Evolutionary conservation across 2,797 vertebrate genomes (phyloP), one percentile per base, ranked within the genome.

Genomic region (Sorex maritimensis): DNA sequence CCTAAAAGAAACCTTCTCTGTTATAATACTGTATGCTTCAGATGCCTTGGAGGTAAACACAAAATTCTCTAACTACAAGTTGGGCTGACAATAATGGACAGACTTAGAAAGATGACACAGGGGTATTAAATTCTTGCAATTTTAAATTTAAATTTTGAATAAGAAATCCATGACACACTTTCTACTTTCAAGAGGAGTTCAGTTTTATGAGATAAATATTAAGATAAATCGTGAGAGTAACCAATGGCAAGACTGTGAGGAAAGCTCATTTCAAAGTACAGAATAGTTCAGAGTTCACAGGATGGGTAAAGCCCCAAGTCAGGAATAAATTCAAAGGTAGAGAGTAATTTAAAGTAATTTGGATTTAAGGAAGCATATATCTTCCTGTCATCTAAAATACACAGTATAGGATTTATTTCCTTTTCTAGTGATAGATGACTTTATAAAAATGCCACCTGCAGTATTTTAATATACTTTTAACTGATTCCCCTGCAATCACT

Each of bases 121-220:
- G 5, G 15, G 1, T 75, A 24, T 52, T 30, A 13, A 28, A 1
- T 46, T 90, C 19, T 83, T 77, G 49, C 5, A 67, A 74, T 44
- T 44, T 55, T 24, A 67, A 92, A 71, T 17, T 81, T 49, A 79
- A 69, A 71, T 90, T 90, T 90, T 14, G 9, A 81, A 61, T 44
- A 65, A 63, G 44, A 80, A 49, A 61, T 2, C 49, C 5, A 21
- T 26, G 5, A 65, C 63, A n/a, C 79, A 12, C 49, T 75, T 84
- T 73, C 55, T 44, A 78, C 12, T 82, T 78, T 75, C 15, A 10
- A 52, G 4, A 41, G 14, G 26, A 52, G 6, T 74, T 81, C 41
- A 44, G 41, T 44, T 44, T 44, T 44, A 21, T 41, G 26, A 92
- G 2, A 86, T 24, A 7, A 74, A 83, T 41, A 69, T 6, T 38